Base-by-base conservation (phyloP, 2,797 vertebrate species). In the Siniperca undulata region DNA sequence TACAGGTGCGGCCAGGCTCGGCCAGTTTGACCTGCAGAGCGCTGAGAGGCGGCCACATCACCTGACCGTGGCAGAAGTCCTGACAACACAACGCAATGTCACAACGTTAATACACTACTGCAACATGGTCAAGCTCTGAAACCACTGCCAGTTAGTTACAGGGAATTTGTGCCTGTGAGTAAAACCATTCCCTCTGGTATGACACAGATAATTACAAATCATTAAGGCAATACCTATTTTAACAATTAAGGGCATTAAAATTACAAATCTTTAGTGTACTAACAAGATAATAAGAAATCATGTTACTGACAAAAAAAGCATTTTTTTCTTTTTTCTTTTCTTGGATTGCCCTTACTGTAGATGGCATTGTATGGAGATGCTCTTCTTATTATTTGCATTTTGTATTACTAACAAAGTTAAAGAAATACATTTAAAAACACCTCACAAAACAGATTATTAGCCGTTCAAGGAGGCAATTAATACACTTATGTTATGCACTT, bases 51-150 rank as follows among this genome's bases (percentile, higher is more conserved):
- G 98, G 98, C 98, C 98, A 99, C 98, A 99, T 99, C 93, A 99
- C 98, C 92, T 99, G 98, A 27, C 98, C 98, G 0, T 99, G 98
- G 86, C 98, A 99, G 95, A 99, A 99, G 88, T 99, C 98, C 98
- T 99, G 91, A 50, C n/a, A 0, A 71, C 61, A 70, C 46, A 55
- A 74, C 5, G 42, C 0, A 3, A 42, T 1, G 58, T 78, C 17
- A 67, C n/a, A 19, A 2, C 44, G 11, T n/a, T 24, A 24, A 17
- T 9, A 46, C 52, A 30, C 5, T 34, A 60, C 27, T 3, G 19
- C 7, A 22, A 22, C 27, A 27, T 1, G 19, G 34, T 22, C 11
- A 1, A n/a, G 20, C 48, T 36, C 3, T 9, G 10, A 3, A 30
- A 30, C 30, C 30, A 30, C 30, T 30, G 30, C 30, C 30, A 30